A percentile compares a stretch with the other conserved stretches of the same genome.
Evolutionary conservation across 2,113 vertebrate genomes (phyloP).

Genomic region (Brevimyrus niger): DNA sequence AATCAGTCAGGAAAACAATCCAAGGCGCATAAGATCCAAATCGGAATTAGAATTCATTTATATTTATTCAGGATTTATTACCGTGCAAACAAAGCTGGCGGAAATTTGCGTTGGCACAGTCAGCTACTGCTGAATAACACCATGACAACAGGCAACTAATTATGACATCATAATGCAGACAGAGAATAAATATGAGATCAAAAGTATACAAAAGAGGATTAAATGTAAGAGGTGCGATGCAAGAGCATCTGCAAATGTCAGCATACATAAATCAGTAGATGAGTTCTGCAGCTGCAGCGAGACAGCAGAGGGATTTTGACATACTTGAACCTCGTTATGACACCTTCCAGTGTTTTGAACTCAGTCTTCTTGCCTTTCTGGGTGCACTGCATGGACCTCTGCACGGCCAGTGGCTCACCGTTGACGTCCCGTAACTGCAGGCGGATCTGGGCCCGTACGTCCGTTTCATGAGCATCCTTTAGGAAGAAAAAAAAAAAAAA

Average conservation of each 20-base stretch:
- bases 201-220: not conserved
- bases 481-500: not conserved
- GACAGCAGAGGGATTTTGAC: conserved; percentile 32
- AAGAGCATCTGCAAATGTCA: not conserved
- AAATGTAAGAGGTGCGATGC: not conserved
- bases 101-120: not conserved
- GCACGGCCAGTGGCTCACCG: conserved; percentile 72
- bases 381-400: conserved; percentile 86
- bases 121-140: not conserved
- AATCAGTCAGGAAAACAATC: not conserved
- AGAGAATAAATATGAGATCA: not conserved
- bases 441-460: conserved; percentile 88
- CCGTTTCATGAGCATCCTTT: conserved; percentile 90
- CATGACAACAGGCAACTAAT: not conserved
- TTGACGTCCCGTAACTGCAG: conserved; percentile 83
- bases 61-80: not conserved
- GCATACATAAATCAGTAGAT: not conserved
- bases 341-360: conserved; percentile 89
- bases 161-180: not conserved
- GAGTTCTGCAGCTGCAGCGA: not conserved
- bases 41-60: not conserved
- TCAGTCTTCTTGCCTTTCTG: conserved; percentile 87
- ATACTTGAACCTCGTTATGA: conserved; percentile 84
- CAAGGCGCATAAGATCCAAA: not conserved
- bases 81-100: not conserved